Evolutionary conservation across 2,888 invertebrate genomes (phyloP).

Genomic region (Sesia bembeciformis): DNA sequence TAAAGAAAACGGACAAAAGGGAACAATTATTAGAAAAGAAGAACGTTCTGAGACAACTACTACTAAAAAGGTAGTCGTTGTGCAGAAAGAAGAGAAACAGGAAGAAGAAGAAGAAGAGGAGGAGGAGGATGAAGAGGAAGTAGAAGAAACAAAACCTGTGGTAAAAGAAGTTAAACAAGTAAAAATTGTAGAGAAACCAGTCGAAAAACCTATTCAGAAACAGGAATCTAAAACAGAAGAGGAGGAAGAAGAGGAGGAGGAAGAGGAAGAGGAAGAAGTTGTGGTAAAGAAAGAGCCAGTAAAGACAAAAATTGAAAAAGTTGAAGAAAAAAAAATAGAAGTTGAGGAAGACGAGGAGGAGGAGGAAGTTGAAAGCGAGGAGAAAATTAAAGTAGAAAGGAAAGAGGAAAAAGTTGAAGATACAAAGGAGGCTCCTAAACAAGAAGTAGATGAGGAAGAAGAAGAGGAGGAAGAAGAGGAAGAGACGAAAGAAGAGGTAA

Average conservation of each 20-base stretch:
- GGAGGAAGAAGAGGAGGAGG: conserved; percentile 9
- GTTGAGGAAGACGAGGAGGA: conserved; percentile 10
- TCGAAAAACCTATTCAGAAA: neutral
- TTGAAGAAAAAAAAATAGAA: conserved; percentile 14
- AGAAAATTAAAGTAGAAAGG: conserved; percentile 12
- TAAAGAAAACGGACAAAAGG: conserved; percentile 25
- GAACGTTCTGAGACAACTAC: conserved; percentile 46
- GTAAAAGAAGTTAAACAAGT: conserved; percentile 9
- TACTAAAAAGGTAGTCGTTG: conserved; percentile 46
- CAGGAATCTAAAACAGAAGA: conserved; percentile 3
- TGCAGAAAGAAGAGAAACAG: conserved; percentile 27
- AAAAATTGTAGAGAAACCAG: neutral
- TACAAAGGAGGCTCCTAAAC: neutral
- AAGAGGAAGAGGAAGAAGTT: conserved; percentile 6
- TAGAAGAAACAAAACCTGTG: conserved; percentile 20
- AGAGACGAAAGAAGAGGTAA: conserved; percentile 14
- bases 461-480: neutral
- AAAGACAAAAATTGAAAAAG: conserved; percentile 10
- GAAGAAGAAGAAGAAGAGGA: conserved; percentile 24
- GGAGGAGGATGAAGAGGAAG: conserved; percentile 30
- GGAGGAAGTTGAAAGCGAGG: conserved; percentile 8
- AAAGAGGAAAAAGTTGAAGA: conserved; percentile 10
- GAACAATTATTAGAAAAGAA: conserved; percentile 37
- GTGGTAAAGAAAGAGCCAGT: conserved; percentile 6
- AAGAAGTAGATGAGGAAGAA: conserved; percentile 2